Conservation (phyloP, 2,797 vertebrate genomes). For the Oreochromis grahami region DNA sequence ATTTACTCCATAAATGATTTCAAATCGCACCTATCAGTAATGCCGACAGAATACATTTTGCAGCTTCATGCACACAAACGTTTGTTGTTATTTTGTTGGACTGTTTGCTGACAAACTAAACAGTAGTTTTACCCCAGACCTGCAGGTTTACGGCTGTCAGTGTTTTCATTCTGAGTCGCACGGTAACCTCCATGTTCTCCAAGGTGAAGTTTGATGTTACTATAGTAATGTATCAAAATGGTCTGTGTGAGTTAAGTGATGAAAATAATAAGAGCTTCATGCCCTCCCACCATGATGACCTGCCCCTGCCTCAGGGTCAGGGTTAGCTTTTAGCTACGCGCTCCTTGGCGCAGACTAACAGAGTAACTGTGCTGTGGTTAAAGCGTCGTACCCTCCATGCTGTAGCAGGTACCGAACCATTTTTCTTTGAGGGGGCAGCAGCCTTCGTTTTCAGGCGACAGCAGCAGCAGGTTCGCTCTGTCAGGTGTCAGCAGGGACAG, state of each 20-base stretch:
- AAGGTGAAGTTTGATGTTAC: background rate
- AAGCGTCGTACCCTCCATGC: conserved; percentile 77
- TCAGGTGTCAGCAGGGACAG: conserved; percentile 82
- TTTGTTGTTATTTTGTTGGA: background rate
- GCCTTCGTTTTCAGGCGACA: conserved; percentile 91
- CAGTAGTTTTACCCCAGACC: background rate
- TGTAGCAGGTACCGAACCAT: conserved; percentile 93
- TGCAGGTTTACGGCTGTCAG: background rate
- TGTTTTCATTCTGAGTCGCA: background rate
- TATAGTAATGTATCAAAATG: accelerated
- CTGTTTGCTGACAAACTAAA: background rate
- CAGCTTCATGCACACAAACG: background rate
- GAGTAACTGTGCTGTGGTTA: background rate
- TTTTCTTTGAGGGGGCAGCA: conserved; percentile 83
- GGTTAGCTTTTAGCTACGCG: background rate
- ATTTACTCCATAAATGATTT: background rate
- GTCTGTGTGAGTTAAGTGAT: background rate
- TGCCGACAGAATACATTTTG: background rate
- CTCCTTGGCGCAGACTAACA: background rate
- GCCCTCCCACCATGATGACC: background rate
- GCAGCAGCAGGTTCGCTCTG: conserved; percentile 86
- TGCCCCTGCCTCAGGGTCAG: background rate
- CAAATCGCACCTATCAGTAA: background rate
- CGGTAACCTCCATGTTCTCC: background rate
- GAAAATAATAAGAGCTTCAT: background rate